phyloP scores from a whole-genome alignment of 1,140 invertebrate genomes.

The Tetramorium simillimum region DNA sequence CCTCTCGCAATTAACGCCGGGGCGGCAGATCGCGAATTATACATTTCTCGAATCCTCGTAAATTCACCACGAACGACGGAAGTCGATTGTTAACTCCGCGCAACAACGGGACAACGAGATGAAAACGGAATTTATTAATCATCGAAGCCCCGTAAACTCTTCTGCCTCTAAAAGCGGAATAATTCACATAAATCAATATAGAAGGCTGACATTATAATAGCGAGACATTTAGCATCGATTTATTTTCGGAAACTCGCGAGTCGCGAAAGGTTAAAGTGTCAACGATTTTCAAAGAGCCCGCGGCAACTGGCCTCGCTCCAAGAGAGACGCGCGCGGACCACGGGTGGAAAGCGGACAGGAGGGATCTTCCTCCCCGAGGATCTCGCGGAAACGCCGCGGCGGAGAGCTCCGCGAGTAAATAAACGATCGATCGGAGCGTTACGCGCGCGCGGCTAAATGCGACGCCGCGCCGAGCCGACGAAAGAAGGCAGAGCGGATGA shows the following conservation, averaged over 20 bases:
- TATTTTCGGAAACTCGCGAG: background rate
- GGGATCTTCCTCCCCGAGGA: background rate
- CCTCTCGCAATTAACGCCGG: background rate
- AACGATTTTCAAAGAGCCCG: constrained; percentile 54
- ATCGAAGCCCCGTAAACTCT: background rate
- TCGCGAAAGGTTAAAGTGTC: constrained; percentile 52
- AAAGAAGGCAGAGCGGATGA: background rate
- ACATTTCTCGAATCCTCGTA: background rate
- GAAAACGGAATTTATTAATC: constrained; percentile 18
- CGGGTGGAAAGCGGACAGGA: background rate
- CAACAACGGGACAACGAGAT: background rate
- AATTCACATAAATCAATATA: constrained; percentile 13
- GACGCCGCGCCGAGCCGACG: background rate
- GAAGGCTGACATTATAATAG: background rate
- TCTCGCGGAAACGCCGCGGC: background rate
- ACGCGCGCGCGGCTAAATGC: background rate
- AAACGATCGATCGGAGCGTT: constrained; percentile 27
- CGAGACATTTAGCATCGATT: background rate
- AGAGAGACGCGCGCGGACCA: constrained; percentile 36
- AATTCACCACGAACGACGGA: constrained; percentile 5
- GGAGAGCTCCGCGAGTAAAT: constrained; percentile 3
- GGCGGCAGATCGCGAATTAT: background rate
- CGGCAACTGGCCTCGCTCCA: constrained; percentile 46
- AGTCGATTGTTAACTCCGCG: constrained; percentile 10
- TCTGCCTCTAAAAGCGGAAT: background rate